phyloP scores from a whole-genome alignment of 2,888 invertebrate species.

The Pteria penguin region DNA sequence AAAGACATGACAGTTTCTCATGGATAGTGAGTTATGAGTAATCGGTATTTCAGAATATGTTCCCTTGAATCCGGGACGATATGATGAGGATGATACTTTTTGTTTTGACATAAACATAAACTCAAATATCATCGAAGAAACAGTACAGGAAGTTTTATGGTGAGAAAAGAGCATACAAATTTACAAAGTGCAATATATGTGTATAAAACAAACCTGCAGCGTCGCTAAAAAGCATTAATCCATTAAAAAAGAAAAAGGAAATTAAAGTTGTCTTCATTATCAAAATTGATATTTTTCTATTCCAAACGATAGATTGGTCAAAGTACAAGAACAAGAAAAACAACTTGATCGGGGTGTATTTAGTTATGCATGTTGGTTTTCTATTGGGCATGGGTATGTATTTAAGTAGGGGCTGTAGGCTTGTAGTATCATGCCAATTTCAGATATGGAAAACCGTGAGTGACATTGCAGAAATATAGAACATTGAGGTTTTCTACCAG shows the following conservation, averaged over 20 bases:
- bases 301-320: neutral
- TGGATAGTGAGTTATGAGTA: too few species aligned
- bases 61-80: too few species aligned
- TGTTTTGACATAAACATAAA: too few species aligned
- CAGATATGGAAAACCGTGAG: neutral
- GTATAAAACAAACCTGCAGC: neutral
- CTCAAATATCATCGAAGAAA: too few species aligned
- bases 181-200: neutral
- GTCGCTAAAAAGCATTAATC: neutral
- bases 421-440: neutral
- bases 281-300: neutral
- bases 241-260: neutral
- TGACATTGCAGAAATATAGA: too few species aligned
- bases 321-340: neutral
- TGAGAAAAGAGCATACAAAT: neutral
- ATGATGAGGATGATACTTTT: too few species aligned
- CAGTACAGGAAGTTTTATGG: too few species aligned
- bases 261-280: neutral
- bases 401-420: neutral
- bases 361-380: neutral
- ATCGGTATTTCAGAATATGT: too few species aligned
- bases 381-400: neutral
- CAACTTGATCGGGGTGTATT: neutral
- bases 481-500: too few species aligned
- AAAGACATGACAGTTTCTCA: too few species aligned